Evolutionary conservation across 2,113 vertebrate species (phyloP).

Genomic region (Brachirus orientalis): DNA sequence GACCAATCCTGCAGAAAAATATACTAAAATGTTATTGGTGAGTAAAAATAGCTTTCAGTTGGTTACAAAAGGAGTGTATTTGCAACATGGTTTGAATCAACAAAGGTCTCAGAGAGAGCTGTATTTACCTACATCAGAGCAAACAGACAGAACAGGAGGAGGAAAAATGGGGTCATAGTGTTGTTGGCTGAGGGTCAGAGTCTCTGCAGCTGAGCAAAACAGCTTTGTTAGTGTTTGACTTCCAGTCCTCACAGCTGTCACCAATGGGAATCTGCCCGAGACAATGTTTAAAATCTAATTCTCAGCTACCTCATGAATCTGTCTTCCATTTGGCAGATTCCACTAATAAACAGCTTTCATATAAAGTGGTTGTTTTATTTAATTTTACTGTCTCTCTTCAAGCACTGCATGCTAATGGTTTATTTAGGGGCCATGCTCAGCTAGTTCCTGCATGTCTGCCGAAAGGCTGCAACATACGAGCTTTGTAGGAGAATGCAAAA

Average conservation of each 20-base stretch:
- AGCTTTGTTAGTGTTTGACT: slow-evolving; percentile 55
- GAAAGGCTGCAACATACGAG: slow-evolving; percentile 35
- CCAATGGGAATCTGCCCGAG: slow-evolving; percentile 52
- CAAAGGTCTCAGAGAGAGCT: slow-evolving; percentile 15
- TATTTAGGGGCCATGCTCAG: slow-evolving; percentile 67
- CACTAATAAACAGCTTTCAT: slow-evolving; percentile 70
- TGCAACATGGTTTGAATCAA: slow-evolving; percentile 27
- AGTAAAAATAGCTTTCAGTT: neutral
- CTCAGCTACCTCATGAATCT: slow-evolving; percentile 76
- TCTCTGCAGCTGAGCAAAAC: slow-evolving; percentile 66
- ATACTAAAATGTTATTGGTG: too few relatives aligned
- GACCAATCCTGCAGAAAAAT: neutral
- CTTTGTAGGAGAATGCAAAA: slow-evolving; percentile 42
- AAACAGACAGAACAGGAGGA: slow-evolving; percentile 50
- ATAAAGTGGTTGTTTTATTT: slow-evolving; percentile 72
- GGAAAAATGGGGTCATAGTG: slow-evolving; percentile 41
- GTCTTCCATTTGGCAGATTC: slow-evolving; percentile 59
- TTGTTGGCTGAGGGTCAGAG: slow-evolving; percentile 67
- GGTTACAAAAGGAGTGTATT: slow-evolving; percentile 9
- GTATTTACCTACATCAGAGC: slow-evolving; percentile 49
- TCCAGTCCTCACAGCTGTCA: slow-evolving; percentile 57
- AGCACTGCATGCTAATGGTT: slow-evolving; percentile 69
- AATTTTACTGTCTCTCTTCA: slow-evolving; percentile 55
- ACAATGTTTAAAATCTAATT: slow-evolving; percentile 76
- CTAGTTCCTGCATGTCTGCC: slow-evolving; percentile 52